These are phyloP conservation scores for Etheostoma perlongum DNA, from an alignment of 2,797 vertebrate species.

Conservation along the genomic window DNA sequence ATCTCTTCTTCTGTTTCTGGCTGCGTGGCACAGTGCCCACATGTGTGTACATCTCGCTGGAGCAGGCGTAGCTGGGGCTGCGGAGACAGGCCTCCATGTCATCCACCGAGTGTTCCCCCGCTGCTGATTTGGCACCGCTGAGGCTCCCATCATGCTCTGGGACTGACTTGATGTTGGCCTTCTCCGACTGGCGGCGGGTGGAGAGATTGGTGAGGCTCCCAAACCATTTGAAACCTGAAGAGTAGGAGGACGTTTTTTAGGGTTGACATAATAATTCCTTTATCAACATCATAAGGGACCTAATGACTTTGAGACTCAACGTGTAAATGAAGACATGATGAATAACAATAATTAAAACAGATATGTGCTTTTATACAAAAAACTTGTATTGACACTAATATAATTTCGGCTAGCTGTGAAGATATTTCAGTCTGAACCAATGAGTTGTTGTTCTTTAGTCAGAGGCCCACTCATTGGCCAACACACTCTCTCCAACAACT, in stretches of 20 bases:
- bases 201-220: slow-evolving; percentile 88
- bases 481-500: too few relatives aligned
- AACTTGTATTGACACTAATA: too few relatives aligned
- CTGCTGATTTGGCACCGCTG: slow-evolving; percentile 18
- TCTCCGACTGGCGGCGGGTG: slow-evolving; percentile 56
- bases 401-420: too few relatives aligned
- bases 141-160: slow-evolving; percentile 33
- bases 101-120: slow-evolving; percentile 75
- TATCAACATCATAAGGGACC: neutral
- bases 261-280: neutral
- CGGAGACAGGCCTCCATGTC: slow-evolving; percentile 83
- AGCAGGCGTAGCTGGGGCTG: slow-evolving; percentile 83
- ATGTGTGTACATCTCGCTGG: slow-evolving; percentile 90
- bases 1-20: slow-evolving; percentile 54
- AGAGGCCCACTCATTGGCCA: too few relatives aligned
- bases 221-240: slow-evolving; percentile 88
- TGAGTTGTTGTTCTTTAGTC: too few relatives aligned
- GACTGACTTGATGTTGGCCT: slow-evolving; percentile 18
- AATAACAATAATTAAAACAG: too few relatives aligned
- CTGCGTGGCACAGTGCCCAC: slow-evolving; percentile 91
- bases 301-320: neutral
- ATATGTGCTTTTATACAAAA: too few relatives aligned
- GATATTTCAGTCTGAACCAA: too few relatives aligned
- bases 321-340: too few relatives aligned
- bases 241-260: neutral